A percentile compares a stretch with the other conserved stretches of the same genome.
phyloP scores from a whole-genome alignment of 2,113 vertebrate genomes.

The Silurus glanis region DNA sequence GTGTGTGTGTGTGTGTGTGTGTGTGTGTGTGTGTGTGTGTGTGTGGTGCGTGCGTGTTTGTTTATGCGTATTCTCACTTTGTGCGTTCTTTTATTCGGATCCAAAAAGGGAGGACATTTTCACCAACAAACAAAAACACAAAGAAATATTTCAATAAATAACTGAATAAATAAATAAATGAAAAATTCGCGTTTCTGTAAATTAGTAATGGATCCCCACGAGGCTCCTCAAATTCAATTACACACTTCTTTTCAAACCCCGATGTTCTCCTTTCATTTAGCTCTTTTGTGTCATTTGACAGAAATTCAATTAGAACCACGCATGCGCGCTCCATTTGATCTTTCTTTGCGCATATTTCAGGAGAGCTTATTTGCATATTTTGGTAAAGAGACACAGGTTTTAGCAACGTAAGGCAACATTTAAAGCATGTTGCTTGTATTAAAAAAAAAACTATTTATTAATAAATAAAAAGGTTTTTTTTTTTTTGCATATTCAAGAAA shows the following conservation, averaged over 20 bases:
- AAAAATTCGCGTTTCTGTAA: conserved; percentile 70
- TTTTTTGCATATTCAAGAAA: too few species aligned
- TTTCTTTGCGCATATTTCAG: neutral
- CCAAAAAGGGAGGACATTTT: conserved; percentile 71
- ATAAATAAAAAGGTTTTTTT: too few species aligned
- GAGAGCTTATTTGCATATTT: neutral
- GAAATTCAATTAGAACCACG: conserved; percentile 69
- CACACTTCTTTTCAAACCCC: conserved; percentile 62
- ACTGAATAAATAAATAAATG: neutral
- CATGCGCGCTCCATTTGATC: conserved; percentile 60
- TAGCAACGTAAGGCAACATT: too few species aligned
- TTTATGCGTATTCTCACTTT: conserved; percentile 76
- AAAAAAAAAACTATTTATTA: too few species aligned
- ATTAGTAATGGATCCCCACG: conserved; percentile 76
- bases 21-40: conserved; percentile 4
- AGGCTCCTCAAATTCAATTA: conserved; percentile 79
- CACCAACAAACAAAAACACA: conserved; percentile 72
- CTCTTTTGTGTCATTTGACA: conserved; percentile 63
- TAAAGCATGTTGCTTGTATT: too few species aligned
- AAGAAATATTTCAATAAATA: conserved; percentile 73
- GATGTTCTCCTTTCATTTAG: conserved; percentile 69
- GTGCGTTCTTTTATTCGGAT: conserved; percentile 72
- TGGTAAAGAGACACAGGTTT: neutral
- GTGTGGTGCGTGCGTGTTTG: neutral
- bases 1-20: neutral